Percentiles rank a stretch among this genome's conserved stretches.
These are phyloP conservation scores for Leptinotarsa juncta DNA, from an alignment of 2,888 invertebrate species.

Conservation along the genomic window DNA sequence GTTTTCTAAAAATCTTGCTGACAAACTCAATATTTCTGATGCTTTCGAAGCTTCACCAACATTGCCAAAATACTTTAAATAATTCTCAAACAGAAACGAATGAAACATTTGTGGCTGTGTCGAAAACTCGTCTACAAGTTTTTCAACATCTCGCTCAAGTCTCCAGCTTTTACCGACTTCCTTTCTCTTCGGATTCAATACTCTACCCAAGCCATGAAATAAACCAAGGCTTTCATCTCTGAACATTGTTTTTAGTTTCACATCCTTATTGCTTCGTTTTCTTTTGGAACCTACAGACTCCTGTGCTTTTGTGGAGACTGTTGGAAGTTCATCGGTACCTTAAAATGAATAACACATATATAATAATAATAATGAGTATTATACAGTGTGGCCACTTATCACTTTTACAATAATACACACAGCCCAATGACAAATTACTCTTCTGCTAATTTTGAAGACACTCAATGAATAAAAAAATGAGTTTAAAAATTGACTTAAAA, in stretches of 20 bases:
- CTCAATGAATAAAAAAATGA: no score
- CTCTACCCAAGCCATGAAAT: slow-evolving; percentile 81
- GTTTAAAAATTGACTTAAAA: no score
- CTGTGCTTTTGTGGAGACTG: slow-evolving; percentile 29
- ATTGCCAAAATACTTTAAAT: slow-evolving; percentile 68
- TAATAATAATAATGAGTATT: no score
- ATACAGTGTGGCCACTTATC: no score
- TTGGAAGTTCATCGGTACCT: slow-evolving; percentile 52
- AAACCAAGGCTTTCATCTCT: slow-evolving; percentile 79
- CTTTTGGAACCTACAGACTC: slow-evolving; percentile 60
- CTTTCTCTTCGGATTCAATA: slow-evolving; percentile 79
- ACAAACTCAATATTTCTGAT: slow-evolving; percentile 75
- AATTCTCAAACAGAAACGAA: slow-evolving; percentile 80
- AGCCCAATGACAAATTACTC: no score
- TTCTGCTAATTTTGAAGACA: no score
- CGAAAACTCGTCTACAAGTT: slow-evolving; percentile 75
- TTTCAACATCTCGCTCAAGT: slow-evolving; percentile 74
- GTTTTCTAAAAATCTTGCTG: slow-evolving; percentile 76
- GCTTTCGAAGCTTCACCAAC: slow-evolving; percentile 74
- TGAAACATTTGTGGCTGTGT: slow-evolving; percentile 76
- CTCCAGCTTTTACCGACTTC: slow-evolving; percentile 64
- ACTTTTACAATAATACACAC: no score
- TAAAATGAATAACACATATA: slow-evolving; percentile 22
- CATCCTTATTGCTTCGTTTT: slow-evolving; percentile 65
- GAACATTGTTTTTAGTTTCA: slow-evolving; percentile 65